phyloP scores from a whole-genome alignment of 2,797 vertebrate species.

The Liasis olivaceus region DNA sequence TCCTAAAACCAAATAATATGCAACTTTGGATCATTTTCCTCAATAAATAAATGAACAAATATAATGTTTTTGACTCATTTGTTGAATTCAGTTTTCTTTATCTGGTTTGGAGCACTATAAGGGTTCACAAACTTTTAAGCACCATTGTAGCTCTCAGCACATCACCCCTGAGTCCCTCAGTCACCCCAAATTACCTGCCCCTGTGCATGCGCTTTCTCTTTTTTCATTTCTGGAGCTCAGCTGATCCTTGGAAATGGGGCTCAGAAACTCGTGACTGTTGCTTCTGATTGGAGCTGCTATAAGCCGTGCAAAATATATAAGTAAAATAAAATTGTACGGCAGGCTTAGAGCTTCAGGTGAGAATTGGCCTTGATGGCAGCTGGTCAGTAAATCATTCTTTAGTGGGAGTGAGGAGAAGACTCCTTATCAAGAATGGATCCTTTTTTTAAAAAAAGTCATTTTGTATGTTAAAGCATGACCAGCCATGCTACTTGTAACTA shows the following conservation, averaged over 20 bases:
- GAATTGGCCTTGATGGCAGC: neutral
- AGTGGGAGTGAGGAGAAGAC: neutral
- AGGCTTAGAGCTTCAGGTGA: neutral
- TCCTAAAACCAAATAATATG: too few species aligned
- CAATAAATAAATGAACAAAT: too few species aligned
- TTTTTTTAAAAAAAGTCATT: neutral
- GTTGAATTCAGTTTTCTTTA: too few species aligned
- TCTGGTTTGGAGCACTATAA: too few species aligned
- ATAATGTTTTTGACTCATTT: too few species aligned
- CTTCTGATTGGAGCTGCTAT: neutral
- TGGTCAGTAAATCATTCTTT: neutral
- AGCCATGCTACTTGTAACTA: neutral
- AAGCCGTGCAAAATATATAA: neutral
- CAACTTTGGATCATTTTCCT: too few species aligned
- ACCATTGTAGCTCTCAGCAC: too few species aligned
- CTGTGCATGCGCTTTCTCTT: neutral
- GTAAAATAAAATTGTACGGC: neutral
- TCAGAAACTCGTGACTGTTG: neutral
- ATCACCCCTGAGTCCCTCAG: too few species aligned
- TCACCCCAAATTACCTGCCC: too few species aligned
- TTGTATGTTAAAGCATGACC: neutral
- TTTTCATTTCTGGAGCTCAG: neutral
- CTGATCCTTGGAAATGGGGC: neutral
- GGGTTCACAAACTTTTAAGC: too few species aligned
- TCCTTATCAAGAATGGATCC: neutral